phyloP scores from a whole-genome alignment of 2,113 vertebrate species.

The Rhegmatorhina hoffmannsi region DNA sequence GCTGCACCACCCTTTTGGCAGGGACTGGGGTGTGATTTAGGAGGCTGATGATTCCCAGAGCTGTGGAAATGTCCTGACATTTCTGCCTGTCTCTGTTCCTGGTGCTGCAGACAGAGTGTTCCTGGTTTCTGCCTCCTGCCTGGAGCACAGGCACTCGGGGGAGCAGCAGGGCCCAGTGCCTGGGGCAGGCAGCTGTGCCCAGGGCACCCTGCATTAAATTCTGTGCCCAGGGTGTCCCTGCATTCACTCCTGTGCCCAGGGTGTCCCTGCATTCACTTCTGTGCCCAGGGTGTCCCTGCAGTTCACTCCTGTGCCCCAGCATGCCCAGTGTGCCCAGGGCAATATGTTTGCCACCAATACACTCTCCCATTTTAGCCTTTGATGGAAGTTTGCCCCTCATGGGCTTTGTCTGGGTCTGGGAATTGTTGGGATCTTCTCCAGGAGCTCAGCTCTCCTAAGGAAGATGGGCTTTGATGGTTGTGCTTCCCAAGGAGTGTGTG shows the following conservation, averaged over 20 bases:
- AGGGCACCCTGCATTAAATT: not conserved
- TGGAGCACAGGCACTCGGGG: not conserved
- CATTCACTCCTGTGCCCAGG: no score
- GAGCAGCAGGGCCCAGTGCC: not conserved
- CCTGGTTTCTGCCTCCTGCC: not conserved
- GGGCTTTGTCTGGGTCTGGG: not conserved
- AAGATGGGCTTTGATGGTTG: not conserved
- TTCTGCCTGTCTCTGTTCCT: not conserved
- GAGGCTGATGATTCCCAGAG: not conserved
- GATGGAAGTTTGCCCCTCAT: not conserved
- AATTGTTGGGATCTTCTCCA: not conserved
- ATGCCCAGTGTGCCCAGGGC: not conserved
- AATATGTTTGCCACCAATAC: not conserved
- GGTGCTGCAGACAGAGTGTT: not conserved
- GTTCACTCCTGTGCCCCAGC: no score
- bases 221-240: no score
- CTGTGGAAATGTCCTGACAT: conserved; percentile 5
- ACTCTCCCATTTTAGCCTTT: not conserved
- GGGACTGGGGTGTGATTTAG: not conserved
- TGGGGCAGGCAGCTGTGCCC: conserved; percentile 18
- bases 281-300: no score
- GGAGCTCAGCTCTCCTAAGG: not conserved
- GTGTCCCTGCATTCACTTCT: no score
- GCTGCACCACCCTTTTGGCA: accelerated
- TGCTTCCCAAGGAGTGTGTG: not conserved